A percentile compares a stretch with the other conserved stretches of the same genome.
Conservation (phyloP, 2,888 invertebrate species). For the Brachynemurus nebulosus region DNA sequence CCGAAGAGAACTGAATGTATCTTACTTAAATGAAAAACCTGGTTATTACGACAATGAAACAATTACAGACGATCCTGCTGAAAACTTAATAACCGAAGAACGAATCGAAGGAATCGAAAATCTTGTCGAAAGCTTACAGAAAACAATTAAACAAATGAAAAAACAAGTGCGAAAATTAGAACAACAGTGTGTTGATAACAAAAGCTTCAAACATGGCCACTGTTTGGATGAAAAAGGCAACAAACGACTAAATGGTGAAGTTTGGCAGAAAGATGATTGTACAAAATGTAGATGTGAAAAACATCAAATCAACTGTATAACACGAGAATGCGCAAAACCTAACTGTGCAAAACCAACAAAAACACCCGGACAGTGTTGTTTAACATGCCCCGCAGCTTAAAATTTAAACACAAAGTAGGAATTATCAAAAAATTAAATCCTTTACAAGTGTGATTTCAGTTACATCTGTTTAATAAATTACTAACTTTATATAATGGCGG, state of each 20-base stretch:
- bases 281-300: conserved; percentile 36
- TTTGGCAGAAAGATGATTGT: conserved; percentile 35
- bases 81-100: conserved; percentile 31
- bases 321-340: conserved; percentile 30
- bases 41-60: conserved; percentile 8
- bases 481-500: too few relatives aligned
- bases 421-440: too few relatives aligned
- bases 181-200: conserved; percentile 23
- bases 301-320: conserved; percentile 33
- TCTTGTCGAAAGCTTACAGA: conserved; percentile 36
- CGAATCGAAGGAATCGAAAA: conserved; percentile 39
- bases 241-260: conserved; percentile 32
- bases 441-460: too few relatives aligned
- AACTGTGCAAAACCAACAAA: conserved; percentile 29
- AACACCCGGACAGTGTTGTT: conserved; percentile 32
- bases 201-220: conserved; percentile 23
- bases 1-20: conserved; percentile 23
- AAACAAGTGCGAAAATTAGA: conserved; percentile 33
- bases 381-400: conserved; percentile 25
- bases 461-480: too few relatives aligned
- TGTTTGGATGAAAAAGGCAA: conserved; percentile 31
- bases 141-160: conserved; percentile 36
- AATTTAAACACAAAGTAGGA: too few relatives aligned
- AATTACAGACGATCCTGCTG: conserved; percentile 15
- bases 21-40: conserved; percentile 18